Evolutionary conservation across 2,797 vertebrate species (phyloP).

Genomic region (Remorina albescens): DNA sequence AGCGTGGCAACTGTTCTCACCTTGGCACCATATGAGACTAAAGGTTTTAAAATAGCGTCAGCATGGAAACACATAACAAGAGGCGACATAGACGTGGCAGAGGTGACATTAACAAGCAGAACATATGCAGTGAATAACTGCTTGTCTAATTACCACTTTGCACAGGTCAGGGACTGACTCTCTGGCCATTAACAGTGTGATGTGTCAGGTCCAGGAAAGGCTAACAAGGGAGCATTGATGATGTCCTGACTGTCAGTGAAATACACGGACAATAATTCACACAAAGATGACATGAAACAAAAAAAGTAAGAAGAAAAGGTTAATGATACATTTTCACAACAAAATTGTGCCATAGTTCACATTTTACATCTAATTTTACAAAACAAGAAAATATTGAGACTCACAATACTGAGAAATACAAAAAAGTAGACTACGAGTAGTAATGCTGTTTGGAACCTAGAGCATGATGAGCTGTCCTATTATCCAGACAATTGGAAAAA

Average conservation of each 20-base stretch:
- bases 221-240: not conserved
- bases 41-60: constrained; percentile 10
- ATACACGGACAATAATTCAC: not conserved
- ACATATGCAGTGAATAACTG: constrained; percentile 34
- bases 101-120: constrained; percentile 17
- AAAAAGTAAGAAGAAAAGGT: not conserved
- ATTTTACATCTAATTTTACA: not conserved
- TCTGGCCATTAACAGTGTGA: constrained; percentile 24
- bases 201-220: constrained; percentile 8
- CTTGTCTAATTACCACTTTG: constrained; percentile 45
- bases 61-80: constrained; percentile 4
- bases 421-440: too few relatives aligned
- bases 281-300: not conserved
- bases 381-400: too few relatives aligned
- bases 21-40: not conserved
- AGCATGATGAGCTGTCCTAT: constrained; percentile 2
- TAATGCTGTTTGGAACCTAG: not conserved
- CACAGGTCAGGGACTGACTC: constrained; percentile 10
- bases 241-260: not conserved
- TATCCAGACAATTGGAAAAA: too few relatives aligned
- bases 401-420: too few relatives aligned
- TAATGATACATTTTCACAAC: not conserved
- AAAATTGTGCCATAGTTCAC: not conserved
- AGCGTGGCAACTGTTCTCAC: not conserved
- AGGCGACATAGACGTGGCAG: constrained; percentile 10